Evolutionary conservation across 2,113 vertebrate species (phyloP).

Genomic region (Peromyscus polionotus): DNA sequence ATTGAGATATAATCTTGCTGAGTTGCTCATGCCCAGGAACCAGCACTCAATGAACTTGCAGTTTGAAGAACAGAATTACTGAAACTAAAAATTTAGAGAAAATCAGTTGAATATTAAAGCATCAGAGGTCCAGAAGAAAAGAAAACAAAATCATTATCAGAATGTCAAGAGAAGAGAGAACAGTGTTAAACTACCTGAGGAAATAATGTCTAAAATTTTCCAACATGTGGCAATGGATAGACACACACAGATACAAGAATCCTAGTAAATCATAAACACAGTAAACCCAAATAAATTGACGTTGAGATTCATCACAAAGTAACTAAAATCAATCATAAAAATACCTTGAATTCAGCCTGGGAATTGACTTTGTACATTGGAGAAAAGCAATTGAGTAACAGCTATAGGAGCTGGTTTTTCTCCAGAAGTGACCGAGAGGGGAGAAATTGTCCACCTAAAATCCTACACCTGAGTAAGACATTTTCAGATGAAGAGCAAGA

Average conservation of each 20-base stretch:
- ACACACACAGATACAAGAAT: neutral
- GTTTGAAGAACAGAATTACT: neutral
- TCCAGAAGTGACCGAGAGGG: neutral
- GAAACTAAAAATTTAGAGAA: conserved; percentile 33
- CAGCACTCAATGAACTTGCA: neutral
- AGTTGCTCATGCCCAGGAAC: neutral
- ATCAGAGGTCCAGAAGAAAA: neutral
- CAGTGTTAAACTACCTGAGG: neutral
- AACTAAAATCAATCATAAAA: conserved; percentile 14
- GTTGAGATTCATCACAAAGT: neutral
- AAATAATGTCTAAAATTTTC: conserved; percentile 11
- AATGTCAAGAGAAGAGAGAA: neutral
- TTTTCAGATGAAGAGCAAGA: conserved; percentile 13
- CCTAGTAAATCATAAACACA: neutral
- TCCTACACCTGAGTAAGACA: neutral
- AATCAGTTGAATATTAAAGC: neutral
- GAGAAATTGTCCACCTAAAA: neutral
- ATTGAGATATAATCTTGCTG: neutral
- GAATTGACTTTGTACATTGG: neutral
- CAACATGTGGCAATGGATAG: neutral
- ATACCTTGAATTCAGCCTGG: neutral
- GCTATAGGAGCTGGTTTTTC: neutral
- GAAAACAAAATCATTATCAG: neutral
- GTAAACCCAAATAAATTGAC: neutral
- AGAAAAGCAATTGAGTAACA: neutral